Evolutionary conservation across 2,888 invertebrate species (phyloP).

Genomic region (Kryphioiulus occultus): DNA sequence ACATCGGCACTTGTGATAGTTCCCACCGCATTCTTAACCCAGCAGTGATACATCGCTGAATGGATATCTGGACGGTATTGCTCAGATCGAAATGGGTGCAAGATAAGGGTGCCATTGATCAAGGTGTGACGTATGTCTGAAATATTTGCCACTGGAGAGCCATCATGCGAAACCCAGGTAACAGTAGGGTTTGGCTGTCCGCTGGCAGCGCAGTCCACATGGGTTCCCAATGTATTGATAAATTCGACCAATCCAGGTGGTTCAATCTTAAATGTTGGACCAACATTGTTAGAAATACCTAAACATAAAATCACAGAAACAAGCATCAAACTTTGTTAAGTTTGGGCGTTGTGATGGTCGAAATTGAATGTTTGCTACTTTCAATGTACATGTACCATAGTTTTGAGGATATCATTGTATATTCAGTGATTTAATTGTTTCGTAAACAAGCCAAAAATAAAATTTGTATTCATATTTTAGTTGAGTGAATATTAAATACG

Average conservation of each 20-base stretch:
- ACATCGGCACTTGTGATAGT: conserved; percentile 45
- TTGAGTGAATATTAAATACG: too few relatives aligned
- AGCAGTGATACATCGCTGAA: conserved; percentile 44
- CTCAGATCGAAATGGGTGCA: conserved; percentile 47
- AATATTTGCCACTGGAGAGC: neutral
- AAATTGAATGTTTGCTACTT: too few relatives aligned
- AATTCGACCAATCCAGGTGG: conserved; percentile 44
- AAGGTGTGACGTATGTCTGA: neutral
- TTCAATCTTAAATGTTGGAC: neutral
- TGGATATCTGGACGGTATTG: conserved; percentile 49
- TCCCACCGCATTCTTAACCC: neutral
- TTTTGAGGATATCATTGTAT: too few relatives aligned
- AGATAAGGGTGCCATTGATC: neutral
- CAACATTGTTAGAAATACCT: neutral
- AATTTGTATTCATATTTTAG: too few relatives aligned
- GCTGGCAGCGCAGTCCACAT: conserved; percentile 29
- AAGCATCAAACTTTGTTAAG: too few relatives aligned
- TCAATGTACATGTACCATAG: too few relatives aligned
- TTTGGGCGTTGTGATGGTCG: too few relatives aligned
- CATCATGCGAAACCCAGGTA: conserved; percentile 39
- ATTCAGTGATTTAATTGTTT: too few relatives aligned
- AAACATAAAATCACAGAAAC: neutral
- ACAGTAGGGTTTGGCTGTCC: conserved; percentile 46
- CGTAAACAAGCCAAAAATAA: too few relatives aligned
- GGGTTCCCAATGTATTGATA: conserved; percentile 39